Evolutionary conservation across 2,888 invertebrate genomes (phyloP), one percentile per base, ranked within the genome.

Genomic region (Xylophagus ater): DNA sequence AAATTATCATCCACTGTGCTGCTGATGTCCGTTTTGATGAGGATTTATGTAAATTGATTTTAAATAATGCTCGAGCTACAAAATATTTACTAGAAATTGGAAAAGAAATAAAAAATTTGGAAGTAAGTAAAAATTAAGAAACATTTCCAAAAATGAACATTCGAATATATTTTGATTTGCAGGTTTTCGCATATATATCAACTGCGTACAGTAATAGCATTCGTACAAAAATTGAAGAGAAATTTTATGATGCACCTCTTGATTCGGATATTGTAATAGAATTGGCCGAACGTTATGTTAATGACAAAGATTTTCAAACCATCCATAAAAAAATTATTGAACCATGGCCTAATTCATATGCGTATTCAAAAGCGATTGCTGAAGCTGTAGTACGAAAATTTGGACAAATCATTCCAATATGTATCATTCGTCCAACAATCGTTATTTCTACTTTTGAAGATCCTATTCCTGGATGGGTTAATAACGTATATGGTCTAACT

Each of bases 401-500:
- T 34, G 42, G 34, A 7, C n/a, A n/a, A 3, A 29, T 40, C 12
- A 30, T 47, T 9, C 43, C 45, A 4, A 39, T 34, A 17, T 44
- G 44, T 17, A 37, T 49, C 15, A 34, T 43, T 17, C 33, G 49
- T 10, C 47, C 49, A 8, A 39, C 45, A 3, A 47, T 49, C 4
- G 45, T 49, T 5, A 45, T 47, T 15, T 36, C 45, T 10, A 46
- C 46, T 1, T 37, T 38, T 30, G 36, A 41, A 10, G 49, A 49
- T 32, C 47, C 49, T 7, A 31, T 47, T n/a, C 39, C 45, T 1
- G 46, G 37, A 4, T 45, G 46, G 37, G 18, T n/a, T 9, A 37
- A 43, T 21, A 37, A 29, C 29, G 21, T 43, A 3, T 37, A 25
- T 29, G 39, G 40, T 9, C 18, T 39, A 8, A 43, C 42, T 37